These are phyloP conservation scores for Hypsopygia costalis DNA, from an alignment of 2,888 invertebrate species.

Conservation along the genomic window DNA sequence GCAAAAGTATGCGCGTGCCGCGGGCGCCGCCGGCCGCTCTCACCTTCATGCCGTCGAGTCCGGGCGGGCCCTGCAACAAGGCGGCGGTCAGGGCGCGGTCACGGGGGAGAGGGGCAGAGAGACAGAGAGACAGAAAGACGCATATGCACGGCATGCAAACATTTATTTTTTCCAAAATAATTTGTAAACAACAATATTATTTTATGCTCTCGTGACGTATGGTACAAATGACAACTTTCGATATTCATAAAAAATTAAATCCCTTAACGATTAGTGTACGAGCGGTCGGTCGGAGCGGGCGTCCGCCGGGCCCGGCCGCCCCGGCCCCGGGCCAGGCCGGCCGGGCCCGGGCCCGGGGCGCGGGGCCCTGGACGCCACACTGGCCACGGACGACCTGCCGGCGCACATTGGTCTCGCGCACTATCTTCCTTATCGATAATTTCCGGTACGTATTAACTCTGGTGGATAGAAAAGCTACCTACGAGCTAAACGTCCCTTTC, in stretches of 20 bases:
- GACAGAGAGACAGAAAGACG: slow-evolving; percentile 34
- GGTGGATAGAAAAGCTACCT: not conserved
- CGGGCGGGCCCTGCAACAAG: slow-evolving; percentile 93
- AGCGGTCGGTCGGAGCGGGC: slow-evolving; percentile 4
- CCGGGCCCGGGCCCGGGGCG: not conserved
- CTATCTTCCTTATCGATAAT: no score
- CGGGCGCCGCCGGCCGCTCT: slow-evolving; percentile 45
- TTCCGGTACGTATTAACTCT: not conserved
- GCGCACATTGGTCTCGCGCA: not conserved
- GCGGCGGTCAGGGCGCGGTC: slow-evolving; percentile 28
- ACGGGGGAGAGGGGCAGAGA: slow-evolving; percentile 2
- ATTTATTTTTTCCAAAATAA: slow-evolving; percentile 75
- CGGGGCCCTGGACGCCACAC: not conserved
- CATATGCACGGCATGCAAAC: slow-evolving; percentile 70
- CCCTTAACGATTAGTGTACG: slow-evolving; percentile 46
- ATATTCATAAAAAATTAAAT: slow-evolving; percentile 72
- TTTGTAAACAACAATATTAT: slow-evolving; percentile 73
- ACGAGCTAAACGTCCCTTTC: not conserved
- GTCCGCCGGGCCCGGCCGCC: not conserved
- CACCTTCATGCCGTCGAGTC: slow-evolving; percentile 98
- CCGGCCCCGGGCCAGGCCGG: not conserved
- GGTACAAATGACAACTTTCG: slow-evolving; percentile 75
- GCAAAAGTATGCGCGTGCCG: not conserved
- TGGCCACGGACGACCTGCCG: no score
- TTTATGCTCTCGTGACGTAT: slow-evolving; percentile 60